These are phyloP conservation scores for Ecdyonurus torrentis DNA, from an alignment of 2,888 invertebrate genomes.

Conservation along the genomic window DNA sequence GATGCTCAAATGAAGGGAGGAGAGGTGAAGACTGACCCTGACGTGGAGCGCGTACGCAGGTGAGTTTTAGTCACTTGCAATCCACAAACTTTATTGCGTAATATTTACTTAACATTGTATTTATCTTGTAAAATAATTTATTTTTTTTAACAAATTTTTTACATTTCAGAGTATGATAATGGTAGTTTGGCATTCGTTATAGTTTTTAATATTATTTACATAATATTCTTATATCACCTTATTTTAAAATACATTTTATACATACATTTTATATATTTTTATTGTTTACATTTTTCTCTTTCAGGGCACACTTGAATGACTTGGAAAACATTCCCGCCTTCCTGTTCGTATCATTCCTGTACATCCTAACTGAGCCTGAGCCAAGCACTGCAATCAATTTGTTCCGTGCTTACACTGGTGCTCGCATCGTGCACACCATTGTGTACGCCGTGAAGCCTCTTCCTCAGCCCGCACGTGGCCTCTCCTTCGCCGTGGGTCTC, in stretches of 20 bases:
- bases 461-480: constrained; percentile 38
- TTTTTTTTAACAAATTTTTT: neutral
- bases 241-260: too few relatives aligned
- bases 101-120: too few relatives aligned
- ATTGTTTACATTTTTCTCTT: neutral
- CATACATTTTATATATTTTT: neutral
- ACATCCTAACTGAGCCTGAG: constrained; percentile 39
- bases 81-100: too few relatives aligned
- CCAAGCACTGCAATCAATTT: constrained; percentile 31
- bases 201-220: too few relatives aligned
- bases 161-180: neutral
- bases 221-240: too few relatives aligned
- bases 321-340: constrained; percentile 54
- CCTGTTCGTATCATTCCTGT: constrained; percentile 39
- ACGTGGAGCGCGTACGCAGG: constrained; percentile 7
- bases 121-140: neutral
- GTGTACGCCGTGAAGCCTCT: constrained; percentile 43
- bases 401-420: constrained; percentile 37
- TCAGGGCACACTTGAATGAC: constrained; percentile 47
- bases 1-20: neutral
- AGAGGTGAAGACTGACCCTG: constrained; percentile 6
- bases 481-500: constrained; percentile 28
- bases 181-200: too few relatives aligned
- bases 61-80: too few relatives aligned
- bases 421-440: constrained; percentile 41